Base-by-base conservation (phyloP, 2,888 invertebrate species). In the Luffia ferchaultella region DNA sequence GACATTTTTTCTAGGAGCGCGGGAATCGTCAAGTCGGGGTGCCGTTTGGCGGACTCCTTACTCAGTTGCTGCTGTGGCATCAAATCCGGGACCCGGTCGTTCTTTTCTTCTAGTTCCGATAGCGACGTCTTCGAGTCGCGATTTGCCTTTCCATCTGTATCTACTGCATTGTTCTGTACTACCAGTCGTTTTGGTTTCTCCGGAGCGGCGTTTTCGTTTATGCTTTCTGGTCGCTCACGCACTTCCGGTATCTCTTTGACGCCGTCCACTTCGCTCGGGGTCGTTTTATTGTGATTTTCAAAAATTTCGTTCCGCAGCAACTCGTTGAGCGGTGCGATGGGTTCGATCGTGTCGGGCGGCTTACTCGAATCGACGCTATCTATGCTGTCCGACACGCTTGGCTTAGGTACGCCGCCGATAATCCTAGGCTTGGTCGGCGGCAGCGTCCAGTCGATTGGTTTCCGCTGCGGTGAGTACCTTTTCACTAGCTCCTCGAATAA, bases 401-500 rank as follows among this genome's bases (percentile, higher is more conserved):
- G 75, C 61, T 83, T 83, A 16, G 78, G 76, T 50, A 82, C 75
- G 15, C 78, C 77, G 47, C 69, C 76, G 20, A 83, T 71, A n/a
- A 83, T 70, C 57, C 73, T 68, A 1, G 83, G 80, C 56, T 70
- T 73, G 7, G 83, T 83, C 1, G 83, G 80, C 18, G 83, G 83
- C 56, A 83, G 63, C 50, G 70, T 74, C 80, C 82, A 80, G 61
- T 82, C 73, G 15, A 83, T 57, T 12, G 79, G 79, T 54, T 82
- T 82, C 45, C 79, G 73, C 54, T 80, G 79, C 12, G 83, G 83
- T 16, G 83, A 82, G 58, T 83, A 83, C 51, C 80, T 71, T 57
- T 83, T 83, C 17, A 82, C 63, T 52, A 83, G 63, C 54, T 83
- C 75, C 46, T 83, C 82, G 54, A 79, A 83, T 44, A 82, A 56